Evolutionary conservation across 2,888 invertebrate genomes (phyloP).

Genomic region (Augochlorella aurata): DNA sequence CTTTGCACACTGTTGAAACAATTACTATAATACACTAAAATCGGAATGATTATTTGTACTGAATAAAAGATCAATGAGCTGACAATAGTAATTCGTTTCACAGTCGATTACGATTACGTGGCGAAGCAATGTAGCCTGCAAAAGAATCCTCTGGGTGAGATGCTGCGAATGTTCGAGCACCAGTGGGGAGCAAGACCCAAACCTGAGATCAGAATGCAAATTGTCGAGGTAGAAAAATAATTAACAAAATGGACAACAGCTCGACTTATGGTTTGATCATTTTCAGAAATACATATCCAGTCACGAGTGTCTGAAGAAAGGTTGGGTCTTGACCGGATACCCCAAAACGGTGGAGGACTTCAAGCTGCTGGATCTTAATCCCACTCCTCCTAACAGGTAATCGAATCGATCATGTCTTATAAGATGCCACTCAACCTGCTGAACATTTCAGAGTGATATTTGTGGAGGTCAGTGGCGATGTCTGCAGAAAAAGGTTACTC

Average conservation of each 20-base stretch:
- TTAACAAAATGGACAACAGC: background rate
- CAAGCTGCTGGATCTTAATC: constrained; percentile 84
- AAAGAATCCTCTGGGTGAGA: constrained; percentile 70
- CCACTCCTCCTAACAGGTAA: constrained; percentile 87
- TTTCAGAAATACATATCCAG: constrained; percentile 80
- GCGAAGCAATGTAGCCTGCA: constrained; percentile 82
- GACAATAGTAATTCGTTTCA: background rate
- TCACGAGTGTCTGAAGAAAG: constrained; percentile 84
- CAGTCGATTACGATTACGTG: constrained; percentile 85
- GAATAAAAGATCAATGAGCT: no score
- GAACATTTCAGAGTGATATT: constrained; percentile 82
- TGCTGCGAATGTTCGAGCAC: constrained; percentile 62
- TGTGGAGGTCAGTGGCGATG: constrained; percentile 80
- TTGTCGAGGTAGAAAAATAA: constrained; percentile 69
- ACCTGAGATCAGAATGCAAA: constrained; percentile 67
- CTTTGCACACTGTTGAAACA: no score
- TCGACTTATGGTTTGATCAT: background rate
- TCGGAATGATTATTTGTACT: no score
- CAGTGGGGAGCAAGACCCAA: constrained; percentile 60
- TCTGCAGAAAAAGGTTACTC: constrained; percentile 80
- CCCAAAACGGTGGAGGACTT: constrained; percentile 85
- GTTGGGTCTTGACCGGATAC: constrained; percentile 86
- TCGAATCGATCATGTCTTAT: background rate
- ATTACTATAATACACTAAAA: no score
- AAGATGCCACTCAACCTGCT: background rate